Evolutionary conservation across 2,797 vertebrate genomes (phyloP).

Genomic region (Sibirionetta formosa): DNA sequence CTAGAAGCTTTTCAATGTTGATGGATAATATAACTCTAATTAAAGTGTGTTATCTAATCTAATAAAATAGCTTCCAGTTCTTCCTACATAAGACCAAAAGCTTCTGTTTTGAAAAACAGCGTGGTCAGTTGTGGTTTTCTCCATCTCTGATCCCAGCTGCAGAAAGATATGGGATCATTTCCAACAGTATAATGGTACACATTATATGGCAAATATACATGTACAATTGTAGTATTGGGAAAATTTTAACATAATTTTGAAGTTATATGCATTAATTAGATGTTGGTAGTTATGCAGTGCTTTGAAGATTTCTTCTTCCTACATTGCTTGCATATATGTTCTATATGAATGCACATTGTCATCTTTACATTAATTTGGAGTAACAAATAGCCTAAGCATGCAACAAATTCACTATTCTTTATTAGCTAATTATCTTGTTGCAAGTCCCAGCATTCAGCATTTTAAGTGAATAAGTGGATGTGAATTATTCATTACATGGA

Average conservation of each 20-base stretch:
- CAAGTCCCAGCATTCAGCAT: not conserved
- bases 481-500: constrained; percentile 41
- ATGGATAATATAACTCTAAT: not conserved
- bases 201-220: not conserved
- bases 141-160: not conserved
- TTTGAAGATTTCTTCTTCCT: not conserved
- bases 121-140: not conserved
- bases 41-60: not conserved
- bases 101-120: not conserved
- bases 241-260: not conserved
- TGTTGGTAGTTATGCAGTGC: not conserved
- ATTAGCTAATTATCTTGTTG: constrained; percentile 45
- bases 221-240: not conserved
- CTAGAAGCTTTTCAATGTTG: not conserved
- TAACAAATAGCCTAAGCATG: not conserved
- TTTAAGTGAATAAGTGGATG: not conserved
- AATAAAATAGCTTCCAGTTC: not conserved
- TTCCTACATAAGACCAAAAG: not conserved
- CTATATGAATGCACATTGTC: not conserved
- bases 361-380: not conserved
- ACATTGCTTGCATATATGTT: not conserved
- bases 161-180: not conserved
- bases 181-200: not conserved
- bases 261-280: not conserved
- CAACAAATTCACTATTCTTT: not conserved